Conservation (phyloP, 2,888 invertebrate genomes). For the Apodemia duryi region DNA sequence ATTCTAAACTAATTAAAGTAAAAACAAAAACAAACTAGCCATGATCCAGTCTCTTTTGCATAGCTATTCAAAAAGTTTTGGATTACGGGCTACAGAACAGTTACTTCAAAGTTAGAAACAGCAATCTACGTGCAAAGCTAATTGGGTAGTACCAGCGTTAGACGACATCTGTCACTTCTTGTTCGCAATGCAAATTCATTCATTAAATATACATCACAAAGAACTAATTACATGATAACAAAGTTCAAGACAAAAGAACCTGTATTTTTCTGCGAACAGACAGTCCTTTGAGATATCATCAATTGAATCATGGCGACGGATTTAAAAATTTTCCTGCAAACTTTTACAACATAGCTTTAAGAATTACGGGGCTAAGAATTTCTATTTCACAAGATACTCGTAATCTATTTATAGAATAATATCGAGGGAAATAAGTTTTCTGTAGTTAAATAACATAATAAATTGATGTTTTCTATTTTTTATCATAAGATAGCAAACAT, state of each 20-base stretch:
- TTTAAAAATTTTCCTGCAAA: background rate
- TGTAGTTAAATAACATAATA: background rate
- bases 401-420: background rate
- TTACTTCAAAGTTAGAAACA: background rate
- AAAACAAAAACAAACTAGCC: background rate
- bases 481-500: no score
- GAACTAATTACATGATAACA: background rate
- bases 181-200: background rate
- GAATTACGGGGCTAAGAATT: background rate
- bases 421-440: background rate
- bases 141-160: background rate
- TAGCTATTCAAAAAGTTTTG: background rate
- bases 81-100: background rate
- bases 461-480: no score
- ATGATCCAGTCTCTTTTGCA: background rate
- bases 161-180: background rate
- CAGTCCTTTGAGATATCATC: background rate
- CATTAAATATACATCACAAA: constrained; percentile 6
- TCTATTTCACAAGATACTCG: background rate
- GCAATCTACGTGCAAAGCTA: constrained; percentile 5
- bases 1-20: no score
- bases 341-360: background rate
- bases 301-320: background rate
- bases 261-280: background rate
- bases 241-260: background rate